Evolutionary conservation across 1,140 invertebrate genomes (phyloP).

Genomic region (Camponotus floridanus): DNA sequence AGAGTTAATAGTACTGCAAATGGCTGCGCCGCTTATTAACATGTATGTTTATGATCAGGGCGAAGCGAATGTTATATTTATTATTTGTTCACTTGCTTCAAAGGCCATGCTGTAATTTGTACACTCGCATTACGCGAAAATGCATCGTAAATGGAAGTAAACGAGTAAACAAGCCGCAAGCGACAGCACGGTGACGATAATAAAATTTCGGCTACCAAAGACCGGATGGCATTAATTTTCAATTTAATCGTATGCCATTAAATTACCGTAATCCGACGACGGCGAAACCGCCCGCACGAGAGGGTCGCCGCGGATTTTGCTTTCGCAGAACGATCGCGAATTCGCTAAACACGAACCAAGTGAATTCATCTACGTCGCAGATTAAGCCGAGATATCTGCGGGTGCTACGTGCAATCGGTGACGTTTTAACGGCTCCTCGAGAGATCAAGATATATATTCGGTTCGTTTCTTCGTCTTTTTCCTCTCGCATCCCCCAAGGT

Average conservation of each 20-base stretch:
- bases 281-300: neutral
- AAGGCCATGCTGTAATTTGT: neutral
- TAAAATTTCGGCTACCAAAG: conserved; percentile 20
- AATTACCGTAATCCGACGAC: conserved; percentile 6
- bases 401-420: conserved; percentile 34
- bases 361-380: neutral
- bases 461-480: conserved; percentile 36
- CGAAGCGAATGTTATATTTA: too few relatives aligned
- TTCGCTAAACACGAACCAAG: neutral
- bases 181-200: neutral
- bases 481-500: conserved; percentile 49
- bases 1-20: neutral
- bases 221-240: conserved; percentile 19
- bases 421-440: neutral
- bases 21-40: neutral
- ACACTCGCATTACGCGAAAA: neutral
- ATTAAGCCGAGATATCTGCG: conserved; percentile 20
- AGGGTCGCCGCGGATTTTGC: neutral
- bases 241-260: conserved; percentile 40
- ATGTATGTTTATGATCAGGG: neutral
- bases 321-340: conserved; percentile 12
- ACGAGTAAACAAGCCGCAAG: conserved; percentile 13
- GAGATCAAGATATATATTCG: conserved; percentile 61
- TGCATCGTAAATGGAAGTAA: neutral
- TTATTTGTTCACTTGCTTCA: neutral